Evolutionary conservation across 2,888 invertebrate genomes (phyloP).

Genomic region (Eugnorisma glareosa): DNA sequence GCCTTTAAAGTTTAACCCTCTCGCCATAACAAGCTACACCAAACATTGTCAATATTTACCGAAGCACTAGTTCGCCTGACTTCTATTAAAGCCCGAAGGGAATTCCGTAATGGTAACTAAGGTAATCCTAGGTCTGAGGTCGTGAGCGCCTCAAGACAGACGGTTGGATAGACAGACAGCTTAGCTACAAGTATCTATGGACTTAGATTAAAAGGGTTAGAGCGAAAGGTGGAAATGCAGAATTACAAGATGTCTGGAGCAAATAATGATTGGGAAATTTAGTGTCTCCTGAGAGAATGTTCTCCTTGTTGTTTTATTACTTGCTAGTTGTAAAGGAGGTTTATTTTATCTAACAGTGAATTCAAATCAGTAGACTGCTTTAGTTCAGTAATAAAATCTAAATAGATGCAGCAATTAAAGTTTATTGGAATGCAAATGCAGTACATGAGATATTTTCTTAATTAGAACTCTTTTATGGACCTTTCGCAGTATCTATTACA

Average conservation of each 20-base stretch:
- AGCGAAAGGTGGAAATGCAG: constrained; percentile 36
- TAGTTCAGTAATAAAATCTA: constrained; percentile 55
- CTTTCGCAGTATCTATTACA: background rate
- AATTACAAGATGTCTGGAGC: constrained; percentile 33
- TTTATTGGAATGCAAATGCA: constrained; percentile 45
- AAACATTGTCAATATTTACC: constrained; percentile 60
- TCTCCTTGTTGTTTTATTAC: constrained; percentile 22
- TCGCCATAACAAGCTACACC: constrained; percentile 43
- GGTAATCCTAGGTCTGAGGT: constrained; percentile 71
- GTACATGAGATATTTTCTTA: constrained; percentile 6
- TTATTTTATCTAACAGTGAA: constrained; percentile 50
- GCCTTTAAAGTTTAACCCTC: constrained; percentile 39
- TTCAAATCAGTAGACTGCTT: constrained; percentile 49
- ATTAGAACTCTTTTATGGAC: background rate
- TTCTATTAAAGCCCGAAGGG: constrained; percentile 66
- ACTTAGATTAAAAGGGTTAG: constrained; percentile 51
- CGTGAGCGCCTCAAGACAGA: constrained; percentile 68
- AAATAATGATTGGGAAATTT: constrained; percentile 31
- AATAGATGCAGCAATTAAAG: constrained; percentile 48
- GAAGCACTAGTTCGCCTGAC: constrained; percentile 42
- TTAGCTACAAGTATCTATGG: constrained; percentile 47
- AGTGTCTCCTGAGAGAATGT: constrained; percentile 3
- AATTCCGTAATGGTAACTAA: constrained; percentile 61
- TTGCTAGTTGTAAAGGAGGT: constrained; percentile 6
- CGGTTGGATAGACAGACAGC: constrained; percentile 61